A percentile compares a stretch with the other conserved stretches of the same genome.
phyloP scores from a whole-genome alignment of 1,140 invertebrate genomes.

The Drosophila punjabiensis region DNA sequence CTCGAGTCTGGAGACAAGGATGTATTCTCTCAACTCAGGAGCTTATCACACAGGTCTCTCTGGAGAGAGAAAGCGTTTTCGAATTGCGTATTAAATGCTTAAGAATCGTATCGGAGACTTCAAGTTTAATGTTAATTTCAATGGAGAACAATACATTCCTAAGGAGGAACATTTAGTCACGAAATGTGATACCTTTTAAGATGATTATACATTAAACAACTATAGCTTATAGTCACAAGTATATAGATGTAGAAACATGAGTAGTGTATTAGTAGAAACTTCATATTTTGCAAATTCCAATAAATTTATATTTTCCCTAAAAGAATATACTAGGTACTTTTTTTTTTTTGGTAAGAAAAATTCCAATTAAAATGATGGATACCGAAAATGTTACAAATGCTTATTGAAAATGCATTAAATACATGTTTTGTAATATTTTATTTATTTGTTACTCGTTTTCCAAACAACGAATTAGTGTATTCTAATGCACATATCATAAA shows the following conservation, averaged over 20 bases:
- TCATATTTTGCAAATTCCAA: too few species aligned
- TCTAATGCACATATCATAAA: too few species aligned
- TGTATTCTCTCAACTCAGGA: conserved; percentile 16
- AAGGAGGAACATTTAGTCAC: not conserved
- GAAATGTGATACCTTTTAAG: not conserved
- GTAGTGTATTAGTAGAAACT: too few species aligned
- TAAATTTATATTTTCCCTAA: too few species aligned
- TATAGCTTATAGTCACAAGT: not conserved
- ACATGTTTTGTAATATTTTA: too few species aligned
- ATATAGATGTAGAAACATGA: not conserved
- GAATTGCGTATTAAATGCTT: conserved; percentile 1
- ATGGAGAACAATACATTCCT: not conserved
- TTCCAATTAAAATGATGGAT: too few species aligned
- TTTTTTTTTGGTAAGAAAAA: too few species aligned
- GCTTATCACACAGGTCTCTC: conserved; percentile 46
- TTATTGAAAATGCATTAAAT: too few species aligned
- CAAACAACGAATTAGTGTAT: too few species aligned
- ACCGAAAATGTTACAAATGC: too few species aligned
- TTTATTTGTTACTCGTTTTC: too few species aligned
- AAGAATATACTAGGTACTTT: too few species aligned
- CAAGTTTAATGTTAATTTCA: not conserved
- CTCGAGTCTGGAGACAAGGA: conserved; percentile 56
- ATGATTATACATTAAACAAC: not conserved
- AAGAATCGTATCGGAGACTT: not conserved
- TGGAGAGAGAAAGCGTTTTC: not conserved